phyloP scores from a whole-genome alignment of 2,113 vertebrate species.

The Ophiodon elongatus region DNA sequence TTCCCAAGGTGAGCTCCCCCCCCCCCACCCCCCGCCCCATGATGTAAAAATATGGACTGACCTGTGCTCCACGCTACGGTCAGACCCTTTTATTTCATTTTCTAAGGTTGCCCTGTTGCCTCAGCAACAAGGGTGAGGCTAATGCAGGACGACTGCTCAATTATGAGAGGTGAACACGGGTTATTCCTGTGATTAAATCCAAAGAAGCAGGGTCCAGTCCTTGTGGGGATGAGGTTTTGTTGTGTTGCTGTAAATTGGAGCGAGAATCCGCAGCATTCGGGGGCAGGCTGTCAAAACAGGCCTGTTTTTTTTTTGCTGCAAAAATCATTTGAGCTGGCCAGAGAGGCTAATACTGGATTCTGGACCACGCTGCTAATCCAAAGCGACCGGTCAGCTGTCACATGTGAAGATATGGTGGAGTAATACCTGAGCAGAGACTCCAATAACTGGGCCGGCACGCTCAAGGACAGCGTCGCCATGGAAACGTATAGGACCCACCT shows the following conservation, averaged over 20 bases:
- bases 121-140: conserved; percentile 77
- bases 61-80: conserved; percentile 60
- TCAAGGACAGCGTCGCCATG: too few relatives aligned
- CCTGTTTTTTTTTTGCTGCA: conserved; percentile 23
- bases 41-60: conserved; percentile 69
- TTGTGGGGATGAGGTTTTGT: conserved; percentile 33
- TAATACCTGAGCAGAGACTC: not conserved
- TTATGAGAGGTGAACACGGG: conserved; percentile 81
- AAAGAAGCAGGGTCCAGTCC: conserved; percentile 64
- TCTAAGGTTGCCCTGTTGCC: conserved; percentile 75
- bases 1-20: conserved; percentile 66
- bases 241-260: conserved; percentile 56
- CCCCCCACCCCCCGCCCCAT: too few relatives aligned
- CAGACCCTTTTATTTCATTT: conserved; percentile 71
- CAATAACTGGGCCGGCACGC: too few relatives aligned
- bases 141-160: conserved; percentile 79
- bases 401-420: not conserved
- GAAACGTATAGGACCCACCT: not conserved
- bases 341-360: conserved; percentile 34
- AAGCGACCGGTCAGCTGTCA: not conserved
- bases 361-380: conserved; percentile 12
- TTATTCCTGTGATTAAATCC: conserved; percentile 80
- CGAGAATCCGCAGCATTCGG: conserved; percentile 34
- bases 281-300: conserved; percentile 44
- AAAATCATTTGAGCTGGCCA: conserved; percentile 15